These are phyloP conservation scores for Phymorhynchus buccinoides DNA, from an alignment of 1,140 invertebrate species.

Conservation along the genomic window DNA sequence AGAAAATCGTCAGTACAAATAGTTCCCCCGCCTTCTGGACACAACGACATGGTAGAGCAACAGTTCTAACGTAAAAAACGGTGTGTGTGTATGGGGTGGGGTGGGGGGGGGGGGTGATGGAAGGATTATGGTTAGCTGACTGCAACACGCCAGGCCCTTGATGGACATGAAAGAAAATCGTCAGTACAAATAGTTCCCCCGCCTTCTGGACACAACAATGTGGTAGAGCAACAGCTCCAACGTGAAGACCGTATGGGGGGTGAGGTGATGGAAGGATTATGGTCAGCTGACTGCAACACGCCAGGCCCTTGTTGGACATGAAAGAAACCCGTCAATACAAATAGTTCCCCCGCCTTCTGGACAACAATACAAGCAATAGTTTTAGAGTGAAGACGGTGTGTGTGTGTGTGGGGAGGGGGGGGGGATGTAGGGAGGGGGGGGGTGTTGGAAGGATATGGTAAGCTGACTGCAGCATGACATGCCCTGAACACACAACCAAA, in stretches of 20 bases:
- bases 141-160: slow-evolving; percentile 52
- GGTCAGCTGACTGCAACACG: no score
- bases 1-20: no score
- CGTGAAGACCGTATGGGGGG: slow-evolving; percentile 48
- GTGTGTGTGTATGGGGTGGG: no score
- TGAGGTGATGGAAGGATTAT: no score
- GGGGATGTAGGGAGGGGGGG: neutral
- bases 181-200: neutral
- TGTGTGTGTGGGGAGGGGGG: no score
- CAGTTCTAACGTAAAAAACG: neutral
- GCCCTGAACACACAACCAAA: slow-evolving; percentile 34
- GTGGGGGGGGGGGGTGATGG: no score
- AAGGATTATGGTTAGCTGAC: slow-evolving; percentile 43
- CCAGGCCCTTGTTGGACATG: no score
- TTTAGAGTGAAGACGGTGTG: neutral
- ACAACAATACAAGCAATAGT: neutral
- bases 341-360: no score
- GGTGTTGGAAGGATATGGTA: slow-evolving; percentile 6
- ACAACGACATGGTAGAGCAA: slow-evolving; percentile 31
- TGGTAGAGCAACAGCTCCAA: slow-evolving; percentile 50
- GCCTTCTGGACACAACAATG: slow-evolving; percentile 26
- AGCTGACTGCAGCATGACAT: slow-evolving; percentile 51
- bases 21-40: no score
- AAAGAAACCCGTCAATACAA: no score
- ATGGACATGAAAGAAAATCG: neutral